These are phyloP conservation scores for Natrix natrix DNA, from an alignment of 2,797 vertebrate species.

Conservation along the genomic window DNA sequence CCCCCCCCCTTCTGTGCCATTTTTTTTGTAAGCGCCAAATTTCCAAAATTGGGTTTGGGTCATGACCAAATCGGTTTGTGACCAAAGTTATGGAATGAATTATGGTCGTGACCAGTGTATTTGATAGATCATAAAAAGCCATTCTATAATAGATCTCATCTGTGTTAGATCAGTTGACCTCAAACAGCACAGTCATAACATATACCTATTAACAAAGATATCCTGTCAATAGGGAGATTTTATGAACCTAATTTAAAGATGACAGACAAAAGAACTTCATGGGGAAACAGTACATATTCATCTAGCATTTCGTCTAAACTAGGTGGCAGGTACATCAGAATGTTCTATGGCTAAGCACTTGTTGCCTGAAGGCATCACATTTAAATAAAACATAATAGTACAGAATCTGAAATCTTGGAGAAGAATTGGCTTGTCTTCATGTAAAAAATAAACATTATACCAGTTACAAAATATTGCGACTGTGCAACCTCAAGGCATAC, in stretches of 20 bases:
- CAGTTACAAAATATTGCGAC: constrained; percentile 34
- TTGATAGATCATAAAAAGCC: too few species aligned
- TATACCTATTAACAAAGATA: neutral
- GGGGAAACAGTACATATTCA: neutral
- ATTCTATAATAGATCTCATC: neutral
- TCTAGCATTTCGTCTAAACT: neutral
- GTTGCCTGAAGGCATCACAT: neutral
- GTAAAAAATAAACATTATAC: neutral
- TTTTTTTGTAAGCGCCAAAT: too few species aligned
- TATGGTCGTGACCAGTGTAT: too few species aligned
- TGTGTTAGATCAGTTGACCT: neutral
- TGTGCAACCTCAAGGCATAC: constrained; percentile 34
- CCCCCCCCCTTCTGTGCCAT: too few species aligned
- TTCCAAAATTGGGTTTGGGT: too few species aligned
- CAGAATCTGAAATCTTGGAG: neutral
- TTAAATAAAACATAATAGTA: neutral
- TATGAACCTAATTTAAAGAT: neutral
- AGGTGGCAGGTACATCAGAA: neutral
- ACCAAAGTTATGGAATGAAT: too few species aligned
- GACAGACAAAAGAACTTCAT: neutral
- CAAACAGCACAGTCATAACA: neutral
- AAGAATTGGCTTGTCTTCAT: neutral
- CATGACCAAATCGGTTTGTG: too few species aligned
- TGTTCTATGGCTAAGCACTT: neutral
- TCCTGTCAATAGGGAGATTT: accelerated